Percentiles rank a stretch among this genome's conserved stretches.
Evolutionary conservation across 2,113 vertebrate species (phyloP).

Genomic region (Prietella phreatophila): DNA sequence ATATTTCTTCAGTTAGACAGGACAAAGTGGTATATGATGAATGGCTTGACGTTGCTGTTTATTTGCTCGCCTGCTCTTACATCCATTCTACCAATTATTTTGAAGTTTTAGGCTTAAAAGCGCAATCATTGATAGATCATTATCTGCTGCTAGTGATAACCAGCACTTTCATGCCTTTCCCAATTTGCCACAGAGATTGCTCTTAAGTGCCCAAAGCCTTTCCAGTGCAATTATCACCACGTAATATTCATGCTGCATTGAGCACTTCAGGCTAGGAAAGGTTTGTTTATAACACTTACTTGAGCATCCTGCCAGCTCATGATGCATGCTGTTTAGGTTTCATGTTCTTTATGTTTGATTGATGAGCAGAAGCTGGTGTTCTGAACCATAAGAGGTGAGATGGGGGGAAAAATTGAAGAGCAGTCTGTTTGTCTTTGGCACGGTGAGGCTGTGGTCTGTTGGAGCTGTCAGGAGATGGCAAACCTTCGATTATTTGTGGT

Average conservation of each 20-base stretch:
- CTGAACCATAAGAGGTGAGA: conserved; percentile 36
- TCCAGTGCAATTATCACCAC: conserved; percentile 35
- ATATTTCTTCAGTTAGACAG: conserved; percentile 21
- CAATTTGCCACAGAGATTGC: conserved; percentile 44
- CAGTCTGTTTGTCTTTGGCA: conserved; percentile 36
- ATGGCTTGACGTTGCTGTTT: conserved; percentile 46
- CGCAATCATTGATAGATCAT: conserved; percentile 47
- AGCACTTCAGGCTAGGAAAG: conserved; percentile 22
- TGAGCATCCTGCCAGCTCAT: not conserved
- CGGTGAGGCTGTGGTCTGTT: conserved; percentile 48
- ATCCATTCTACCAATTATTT: conserved; percentile 58
- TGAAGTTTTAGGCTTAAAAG: conserved; percentile 51
- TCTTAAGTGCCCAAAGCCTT: conserved; percentile 37
- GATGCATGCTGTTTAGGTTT: not conserved
- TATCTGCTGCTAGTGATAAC: conserved; percentile 42
- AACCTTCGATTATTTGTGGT: conserved; percentile 62
- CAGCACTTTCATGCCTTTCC: conserved; percentile 27
- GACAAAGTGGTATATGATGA: conserved; percentile 43
- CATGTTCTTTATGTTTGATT: conserved; percentile 29
- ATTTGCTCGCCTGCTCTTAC: conserved; percentile 43
- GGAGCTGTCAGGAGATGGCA: conserved; percentile 56
- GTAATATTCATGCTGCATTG: conserved; percentile 25
- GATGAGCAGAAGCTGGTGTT: conserved; percentile 30
- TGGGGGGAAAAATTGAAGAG: not conserved
- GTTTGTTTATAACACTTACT: conserved; percentile 7